Evolutionary conservation across 1,140 invertebrate genomes (phyloP), one percentile per base, ranked within the genome.

Genomic region (Scaptomyza montana): DNA sequence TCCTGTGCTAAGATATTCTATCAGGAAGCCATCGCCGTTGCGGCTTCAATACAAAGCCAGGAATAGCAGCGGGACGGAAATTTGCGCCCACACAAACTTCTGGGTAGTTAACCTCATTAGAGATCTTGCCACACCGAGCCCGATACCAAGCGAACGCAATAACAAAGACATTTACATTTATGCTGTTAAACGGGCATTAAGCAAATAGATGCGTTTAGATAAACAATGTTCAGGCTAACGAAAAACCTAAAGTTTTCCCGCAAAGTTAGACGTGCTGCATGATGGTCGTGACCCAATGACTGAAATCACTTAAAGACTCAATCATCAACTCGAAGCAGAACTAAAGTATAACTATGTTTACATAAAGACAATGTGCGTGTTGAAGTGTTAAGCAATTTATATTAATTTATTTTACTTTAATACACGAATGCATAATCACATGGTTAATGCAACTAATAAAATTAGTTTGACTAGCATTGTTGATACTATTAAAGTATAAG

Each of bases 251-350:
- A 75, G 72, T 75, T 78, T 43, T 16, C 9, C 60, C 59, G 30
- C 59, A 71, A 75, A 74, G 46, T 56, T 69, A 10, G 21, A 30
- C 49, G 53, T 25, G 2, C 56, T 46, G 25, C 36, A 6, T 19
- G 39, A 9, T 19, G 39, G 46, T 57, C 51, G 65, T 63, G 64
- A 47, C 53, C 70, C 74, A 82, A 79, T 79, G 70, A 74, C 77
- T 74, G 74, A 72, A 82, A 74, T 70, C 62, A 80, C 70, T 82
- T 82, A 77, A 80, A 80, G 70, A 80, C 77, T 77, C 72, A 72
- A 78, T 72, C 74, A 79, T 63, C 77, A 74, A 72, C 66, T 73
- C 43, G 39, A 41, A 13, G 12, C 50, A 46, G 74, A 69, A 74
- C 66, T 77, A 47, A 73, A 63, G 1, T 1, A 21, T n/a, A n/a